Evolutionary conservation across 30 jellyfish, hydroid and myxozoan genomes (phyloP), one percentile per base, ranked within the genome.

Genomic region (Turritopsis dohrnii): DNA sequence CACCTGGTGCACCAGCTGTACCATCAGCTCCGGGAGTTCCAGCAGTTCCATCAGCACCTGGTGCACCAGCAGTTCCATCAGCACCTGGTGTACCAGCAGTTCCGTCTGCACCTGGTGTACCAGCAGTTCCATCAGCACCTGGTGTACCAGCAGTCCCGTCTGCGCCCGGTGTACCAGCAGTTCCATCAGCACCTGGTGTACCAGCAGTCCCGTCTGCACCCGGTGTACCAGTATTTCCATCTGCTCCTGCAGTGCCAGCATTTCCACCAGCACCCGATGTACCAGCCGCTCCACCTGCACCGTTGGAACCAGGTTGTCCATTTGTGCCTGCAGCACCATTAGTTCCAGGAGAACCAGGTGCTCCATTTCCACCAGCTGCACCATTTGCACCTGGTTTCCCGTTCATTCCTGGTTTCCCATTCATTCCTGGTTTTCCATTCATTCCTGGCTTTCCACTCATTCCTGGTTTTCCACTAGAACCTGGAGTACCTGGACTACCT

Each of bases 11-110:
- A 28, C 81, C 90, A 72, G 54, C 83, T 13, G 83, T 81, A 29
- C 81, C 81, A 54, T 31, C 90, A 1, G 53, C 89, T 1, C 81
- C 90, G 5, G 52, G 89, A 1, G 77, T 84, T 41, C 91, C 91
- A 20, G 81, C 71, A 31, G 85, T 28, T 21, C 31, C 83, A 29
- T 21, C 83, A 16, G 85, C 85, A 29, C 83, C 53, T 24, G 66
- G 27, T 29, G 27, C 75, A n/a, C 66, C 83, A 41, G 1, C 29
- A 27, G 83, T 90, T 21, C 89, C 91, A 74, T 85, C 26, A 1
- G 81, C 86, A 24, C 85, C 86, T 80, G 76, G 89, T 0, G 54
- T 90, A 3, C 87, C 89, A 72, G 84, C 72, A 27, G 89, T 84
- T 13, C 82, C 83, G 1, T 18, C 93, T 16, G 41, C n/a, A 21